Evolutionary conservation across 1,140 invertebrate species (phyloP), one percentile per base, ranked within the genome.

Genomic region (Pachypsylla venusta): DNA sequence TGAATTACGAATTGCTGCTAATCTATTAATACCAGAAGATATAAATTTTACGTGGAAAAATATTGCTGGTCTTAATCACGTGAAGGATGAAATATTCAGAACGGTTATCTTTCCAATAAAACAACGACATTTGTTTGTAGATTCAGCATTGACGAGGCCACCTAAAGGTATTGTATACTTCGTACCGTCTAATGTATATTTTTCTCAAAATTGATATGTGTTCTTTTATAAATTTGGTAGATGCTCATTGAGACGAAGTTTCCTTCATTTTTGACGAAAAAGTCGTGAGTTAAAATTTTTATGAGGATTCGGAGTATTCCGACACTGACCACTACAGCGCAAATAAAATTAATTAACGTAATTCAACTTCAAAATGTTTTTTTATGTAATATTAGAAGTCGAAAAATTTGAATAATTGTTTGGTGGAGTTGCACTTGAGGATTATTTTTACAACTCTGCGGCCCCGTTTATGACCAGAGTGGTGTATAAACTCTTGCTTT

Each of bases 1-100:
- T 73, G 94, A 98, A 75, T 79, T 97, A 74, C 87, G 93, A 74
- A 94, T 98, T 70, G 93, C 93, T 25, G 86, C 87, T 59, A 91
- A 97, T 74, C 75, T 98, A 24, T 84, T 98, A 5, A 85, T 95
- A 70, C 92, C 93, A 2, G 73, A 80, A 59, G 84, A 88, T 63
- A 89, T 98, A 42, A 79, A 77, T 64, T 82, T 93, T 14, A 81
- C 83, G 35, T 98, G 93, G 93, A 75, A 81, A 10, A 87, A 94
- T 71, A 95, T 98, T 62, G 94, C 93, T 48, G 94, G 94, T 0
- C 72, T 97, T 16, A 87, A 94, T 65, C 71, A 79, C 30, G 76
- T 93, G 16, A 90, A 95, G 61, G 81, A 89, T 65, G 91, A 96
- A 70, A 76, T 98, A 1, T 79, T 87, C 42, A 89, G 95, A 75